Evolutionary conservation across 2,888 invertebrate species (phyloP), one percentile per base, ranked within the genome.

Genomic region (Tridacna gigas): DNA sequence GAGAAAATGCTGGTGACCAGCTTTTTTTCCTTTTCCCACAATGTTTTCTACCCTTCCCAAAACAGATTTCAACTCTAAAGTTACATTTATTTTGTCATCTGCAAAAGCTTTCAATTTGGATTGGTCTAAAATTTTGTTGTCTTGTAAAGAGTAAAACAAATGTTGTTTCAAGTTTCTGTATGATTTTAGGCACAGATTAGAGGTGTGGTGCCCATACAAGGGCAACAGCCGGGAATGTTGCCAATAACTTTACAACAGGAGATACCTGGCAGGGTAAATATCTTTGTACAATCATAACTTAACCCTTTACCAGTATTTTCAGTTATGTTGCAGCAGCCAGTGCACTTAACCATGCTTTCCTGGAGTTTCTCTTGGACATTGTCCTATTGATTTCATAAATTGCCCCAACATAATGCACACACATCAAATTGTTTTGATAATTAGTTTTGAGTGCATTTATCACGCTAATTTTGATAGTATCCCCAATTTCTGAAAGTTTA

Each of bases 141-240:
- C n/a, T n/a, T n/a, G n/a, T n/a, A n/a, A n/a, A n/a, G n/a, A n/a
- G n/a, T n/a, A n/a, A n/a, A 51, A 51, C 18, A 51, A 13, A 13
- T 51, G 18, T 51, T 18, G 51, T 51, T 56, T 56, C 9, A 2
- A 5, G 56, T 56, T 56, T 20, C n/a, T n/a, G 1, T 9, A 56
- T 9, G 9, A 56, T 67, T 61, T 45, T 74, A 88, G 82, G 78
- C 88, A 61, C 88, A 89, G 75, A 91, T 92, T 25, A 82, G 92
- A 73, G 90, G 90, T 26, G 91, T 91, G 66, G 86, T 90, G 2
- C 90, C 90, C 9, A 79, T 90, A 63, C 77, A 89, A 51, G 82
- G 86, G 15, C 91, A 89, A 60, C 91, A 89, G 69, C 82, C 86
- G 25, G 83, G 84, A 20, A 78, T 91, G 80, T 76, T 91, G 37